Base-by-base conservation (phyloP, 1,140 invertebrate genomes). In the Drosophila chauvacae region DNA sequence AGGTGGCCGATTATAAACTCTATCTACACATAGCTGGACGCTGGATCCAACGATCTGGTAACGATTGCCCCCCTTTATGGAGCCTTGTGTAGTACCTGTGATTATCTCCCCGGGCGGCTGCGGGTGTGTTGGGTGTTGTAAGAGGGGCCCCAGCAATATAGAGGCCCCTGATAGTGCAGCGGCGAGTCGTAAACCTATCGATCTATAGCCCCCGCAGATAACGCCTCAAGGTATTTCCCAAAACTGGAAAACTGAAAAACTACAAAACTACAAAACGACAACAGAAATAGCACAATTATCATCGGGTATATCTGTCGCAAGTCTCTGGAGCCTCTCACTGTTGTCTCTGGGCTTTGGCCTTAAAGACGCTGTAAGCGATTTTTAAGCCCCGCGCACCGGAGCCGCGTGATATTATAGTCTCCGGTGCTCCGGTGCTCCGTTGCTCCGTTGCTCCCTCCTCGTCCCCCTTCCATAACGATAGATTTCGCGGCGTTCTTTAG, bases 361-460 rank as follows among this genome's bases (percentile, higher is more conserved):
- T 63, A 88, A 90, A 88, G 84, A 88, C 84, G 84, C 85, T 88
- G 80, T 83, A 88, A 88, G 82, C 84, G 84, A 81, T 88, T 88
- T 88, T 88, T 88, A 88, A 88, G 85, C 85, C 84, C 65, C 45
- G 23, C 39, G 28, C 42, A 47, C 41, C 41, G 53, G 44, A 51
- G 62, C 75, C 83, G 80, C 84, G 83, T 87, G 84, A 87, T 86
- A 82, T 66, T 56, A 56, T 39, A 63, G 66, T 51, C 55, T 39
- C 41, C 42, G 55, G 11, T 26, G 20, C 56, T 64, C 41, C 57
- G 7, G 18, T 7, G 2, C 42, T 39, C 41, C 11, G 18, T 7
- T 1, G 0, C 26, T 65, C 30, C 18, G 10, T 39, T 30, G 7
- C 33, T 33, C 10, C 33, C 7, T 33, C 33, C 13, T 42, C 11